A percentile compares a stretch with the other conserved stretches of the same genome.
phyloP scores from a whole-genome alignment of 2,113 vertebrate genomes.

The Eurypyga helias region DNA sequence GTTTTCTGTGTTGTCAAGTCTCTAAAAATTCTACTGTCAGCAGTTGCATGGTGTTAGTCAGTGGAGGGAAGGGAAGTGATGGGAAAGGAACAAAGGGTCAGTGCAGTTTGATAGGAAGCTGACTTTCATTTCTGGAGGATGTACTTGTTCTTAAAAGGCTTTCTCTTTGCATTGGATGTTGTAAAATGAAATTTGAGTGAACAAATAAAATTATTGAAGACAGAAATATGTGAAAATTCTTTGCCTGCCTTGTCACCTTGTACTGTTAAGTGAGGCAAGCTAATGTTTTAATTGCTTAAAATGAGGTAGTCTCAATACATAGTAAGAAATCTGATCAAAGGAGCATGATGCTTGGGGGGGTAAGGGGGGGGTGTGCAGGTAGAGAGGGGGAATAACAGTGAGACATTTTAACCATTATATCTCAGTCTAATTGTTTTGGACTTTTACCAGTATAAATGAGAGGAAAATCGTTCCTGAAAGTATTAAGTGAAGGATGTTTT shows the following conservation, averaged over 20 bases:
- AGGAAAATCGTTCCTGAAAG: background rate
- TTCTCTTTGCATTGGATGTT: background rate
- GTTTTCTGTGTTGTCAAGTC: background rate
- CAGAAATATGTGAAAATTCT: background rate
- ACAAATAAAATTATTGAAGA: background rate
- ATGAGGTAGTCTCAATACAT: background rate
- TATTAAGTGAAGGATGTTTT: conserved; percentile 8
- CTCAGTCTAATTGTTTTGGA: background rate
- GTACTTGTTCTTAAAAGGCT: background rate
- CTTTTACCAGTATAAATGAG: background rate
- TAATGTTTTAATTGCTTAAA: background rate
- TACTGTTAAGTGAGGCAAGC: background rate
- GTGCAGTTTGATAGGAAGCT: background rate
- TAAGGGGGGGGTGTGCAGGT: no score
- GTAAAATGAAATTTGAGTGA: background rate
- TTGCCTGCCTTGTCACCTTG: background rate
- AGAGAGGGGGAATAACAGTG: background rate
- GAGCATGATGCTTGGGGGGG: background rate
- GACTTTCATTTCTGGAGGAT: background rate
- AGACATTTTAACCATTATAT: background rate
- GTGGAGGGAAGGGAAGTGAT: background rate
- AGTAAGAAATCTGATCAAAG: background rate
- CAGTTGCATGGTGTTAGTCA: background rate
- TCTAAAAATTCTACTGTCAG: background rate
- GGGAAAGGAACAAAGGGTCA: background rate